These are phyloP conservation scores for Oryzias woworae DNA, from an alignment of 2,113 vertebrate genomes.

Conservation along the genomic window DNA sequence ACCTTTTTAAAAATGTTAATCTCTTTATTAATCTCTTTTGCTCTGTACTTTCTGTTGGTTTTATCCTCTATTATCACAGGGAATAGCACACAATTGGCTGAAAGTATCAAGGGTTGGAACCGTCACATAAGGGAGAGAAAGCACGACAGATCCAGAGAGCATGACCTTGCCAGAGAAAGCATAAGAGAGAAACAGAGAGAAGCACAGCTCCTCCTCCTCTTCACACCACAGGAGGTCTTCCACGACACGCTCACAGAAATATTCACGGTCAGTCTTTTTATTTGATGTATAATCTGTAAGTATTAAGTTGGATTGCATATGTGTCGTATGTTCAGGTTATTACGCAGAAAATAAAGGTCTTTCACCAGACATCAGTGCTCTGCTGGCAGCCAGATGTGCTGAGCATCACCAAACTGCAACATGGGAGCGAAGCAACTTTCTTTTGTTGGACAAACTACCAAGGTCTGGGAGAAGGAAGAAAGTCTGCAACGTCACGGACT, in stretches of 20 bases:
- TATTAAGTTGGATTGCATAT: not conserved
- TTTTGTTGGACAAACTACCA: not conserved
- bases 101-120: conserved; percentile 83
- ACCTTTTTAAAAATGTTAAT: not conserved
- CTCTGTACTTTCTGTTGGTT: conserved; percentile 35
- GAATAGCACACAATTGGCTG: conserved; percentile 74
- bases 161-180: conserved; percentile 71
- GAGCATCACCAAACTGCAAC: conserved; percentile 10
- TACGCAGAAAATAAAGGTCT: not conserved
- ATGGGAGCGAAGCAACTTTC: too few species aligned
- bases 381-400: conserved; percentile 32
- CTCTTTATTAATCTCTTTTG: not conserved
- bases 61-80: conserved; percentile 76
- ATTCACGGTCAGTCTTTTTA: not conserved
- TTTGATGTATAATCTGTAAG: conserved; percentile 3
- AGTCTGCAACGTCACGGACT: too few species aligned
- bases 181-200: conserved; percentile 66
- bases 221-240: conserved; percentile 82
- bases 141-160: conserved; percentile 71
- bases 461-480: not conserved
- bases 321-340: not conserved
- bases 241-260: not conserved
- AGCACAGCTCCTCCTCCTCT: conserved; percentile 77
- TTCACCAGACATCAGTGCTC: not conserved
- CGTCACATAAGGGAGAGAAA: conserved; percentile 81